phyloP scores from a whole-genome alignment of 35 echinoderm and acorn worm genomes.

The Strongylocentrotus purpuratus region DNA sequence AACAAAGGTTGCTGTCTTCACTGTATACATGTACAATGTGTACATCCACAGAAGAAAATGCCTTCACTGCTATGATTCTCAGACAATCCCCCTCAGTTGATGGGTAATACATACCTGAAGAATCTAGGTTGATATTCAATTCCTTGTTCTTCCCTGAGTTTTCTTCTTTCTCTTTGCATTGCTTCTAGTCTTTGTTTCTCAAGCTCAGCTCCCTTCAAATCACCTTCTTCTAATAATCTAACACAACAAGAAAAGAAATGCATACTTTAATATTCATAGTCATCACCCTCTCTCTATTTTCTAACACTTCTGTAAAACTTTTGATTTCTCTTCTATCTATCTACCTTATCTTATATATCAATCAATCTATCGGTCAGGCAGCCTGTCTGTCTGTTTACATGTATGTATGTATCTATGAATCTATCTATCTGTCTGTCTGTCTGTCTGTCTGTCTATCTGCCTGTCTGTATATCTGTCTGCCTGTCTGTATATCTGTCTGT shows the following conservation, averaged over 20 bases:
- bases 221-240: constrained; percentile 94
- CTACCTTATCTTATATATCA: too few relatives aligned
- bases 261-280: background rate
- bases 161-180: constrained; percentile 88
- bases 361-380: too few relatives aligned
- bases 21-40: too few relatives aligned
- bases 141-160: constrained; percentile 85
- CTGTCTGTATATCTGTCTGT: too few relatives aligned
- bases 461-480: too few relatives aligned
- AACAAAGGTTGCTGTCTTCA: too few relatives aligned
- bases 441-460: too few relatives aligned
- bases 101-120: constrained; percentile 75
- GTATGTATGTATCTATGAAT: background rate
- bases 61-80: too few relatives aligned
- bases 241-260: background rate
- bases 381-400: too few relatives aligned
- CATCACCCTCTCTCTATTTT: too few relatives aligned
- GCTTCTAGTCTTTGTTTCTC: constrained; percentile 89
- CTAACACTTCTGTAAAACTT: too few relatives aligned
- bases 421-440: background rate
- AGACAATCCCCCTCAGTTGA: too few relatives aligned
- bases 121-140: constrained; percentile 87
- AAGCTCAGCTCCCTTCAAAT: constrained; percentile 87
- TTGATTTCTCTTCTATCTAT: background rate
- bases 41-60: background rate